Evolutionary conservation across 2,113 vertebrate species (phyloP), one percentile per base, ranked within the genome.

Genomic region (Microtus richardsoni): DNA sequence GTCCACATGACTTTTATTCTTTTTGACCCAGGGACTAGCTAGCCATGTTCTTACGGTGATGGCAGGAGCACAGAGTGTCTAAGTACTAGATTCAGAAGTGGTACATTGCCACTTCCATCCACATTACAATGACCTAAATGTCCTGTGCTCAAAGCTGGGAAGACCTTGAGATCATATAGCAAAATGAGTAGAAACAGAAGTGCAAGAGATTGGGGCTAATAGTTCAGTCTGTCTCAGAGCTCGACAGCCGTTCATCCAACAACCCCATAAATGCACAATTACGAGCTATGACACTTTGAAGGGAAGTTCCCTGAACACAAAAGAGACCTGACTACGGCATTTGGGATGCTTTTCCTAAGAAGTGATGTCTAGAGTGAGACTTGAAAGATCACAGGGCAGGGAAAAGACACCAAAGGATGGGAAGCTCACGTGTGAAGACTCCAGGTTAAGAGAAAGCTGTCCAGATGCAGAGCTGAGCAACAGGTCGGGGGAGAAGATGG

Each of bases 341-440:
- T 19, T 21, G 54, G 47, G 17, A 39, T 8, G 58, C 9, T 22
- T 44, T 44, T 62, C 16, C 26, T 30, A 36, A 66, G 39, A 60
- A 73, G 39, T 36, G 33, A 52, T 62, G 58, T 58, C 74, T 66
- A 77, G 26, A 9, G 24, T 77, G 60, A 58, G 39, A 89, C 26
- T 24, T 17, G 19, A 66, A 47, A 71, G 21, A 5, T 36, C 30
- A n/a, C 52, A 87, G 70, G 14, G 24, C 2, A 16, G 36, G 77
- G 73, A 84, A 84, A 58, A 41, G 75, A 78, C 28, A 52, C 49
- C 44, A n/a, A 21, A 44, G 82, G 24, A 9, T 14, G 12, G n/a
- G 75, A 62, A 4, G 0, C 0, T 39, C 17, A 3, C 0, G 2
- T 1, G 5, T 13, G 4, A 22, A 52, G 26, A 39, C 26, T 11